Evolutionary conservation across 30 jellyfish, hydroid and myxozoan genomes (phyloP), one percentile per base, ranked within the genome.

Genomic region (Chrysaora quinquecirrha): DNA sequence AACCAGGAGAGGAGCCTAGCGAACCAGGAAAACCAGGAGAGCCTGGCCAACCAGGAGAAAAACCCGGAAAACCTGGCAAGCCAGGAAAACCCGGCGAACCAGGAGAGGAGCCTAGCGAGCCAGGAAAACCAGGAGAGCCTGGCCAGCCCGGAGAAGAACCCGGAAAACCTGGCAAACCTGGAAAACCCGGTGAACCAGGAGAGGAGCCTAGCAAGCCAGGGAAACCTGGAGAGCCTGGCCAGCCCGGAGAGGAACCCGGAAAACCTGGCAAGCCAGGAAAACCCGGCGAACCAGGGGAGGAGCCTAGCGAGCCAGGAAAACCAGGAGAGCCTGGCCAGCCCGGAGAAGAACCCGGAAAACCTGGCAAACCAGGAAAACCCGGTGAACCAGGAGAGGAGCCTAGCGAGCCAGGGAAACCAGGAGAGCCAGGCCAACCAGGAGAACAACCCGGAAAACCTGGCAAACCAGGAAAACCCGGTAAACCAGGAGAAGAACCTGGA

Each of bases 401-500:
- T n/a, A n/a, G n/a, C n/a, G n/a, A n/a, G n/a, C 68, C 68, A 3
- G 28, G 24, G 9, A 52, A 52, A n/a, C 68, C 68, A 3, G 68
- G 68, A 52, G 68, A 52, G 24, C 68, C 68, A 3, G 68, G 68
- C 6, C 68, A 52, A 24, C 68, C 68, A 3, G 68, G 68, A 52
- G 68, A 52, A 25, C 11, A 38, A 38, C 68, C 68, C 3, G 29
- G 68, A 10, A 19, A n/a, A n/a, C 68, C 68, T 3, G 68, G 68
- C 9, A 21, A 52, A 21, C 68, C 68, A 3, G 68, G 68, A 4
- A 16, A 52, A 24, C 68, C 68, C n/a, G 68, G 68, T 10, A 21
- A 52, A 21, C 68, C 68, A 3, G n/a, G n/a, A n/a, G 28, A 21
- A 10, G n/a, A 52, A 52, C 68, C 68, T 52, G 68, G 68, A 3